Base-by-base conservation (phyloP, 2,113 vertebrate genomes). In the Mustelus asterias region DNA sequence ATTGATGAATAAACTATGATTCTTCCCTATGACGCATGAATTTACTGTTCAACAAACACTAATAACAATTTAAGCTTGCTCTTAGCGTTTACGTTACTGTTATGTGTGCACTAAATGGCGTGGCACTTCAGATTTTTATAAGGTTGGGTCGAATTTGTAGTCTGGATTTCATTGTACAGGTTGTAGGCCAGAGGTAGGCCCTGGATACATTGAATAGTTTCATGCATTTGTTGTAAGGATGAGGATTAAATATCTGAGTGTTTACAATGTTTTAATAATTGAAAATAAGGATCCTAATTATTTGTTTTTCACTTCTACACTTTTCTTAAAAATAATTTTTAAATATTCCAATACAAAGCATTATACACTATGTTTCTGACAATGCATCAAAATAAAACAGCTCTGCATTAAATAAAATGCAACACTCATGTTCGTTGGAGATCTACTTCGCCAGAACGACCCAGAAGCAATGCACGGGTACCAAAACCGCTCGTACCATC, bases 371-470 rank as follows among this genome's bases (percentile, higher is more conserved):
- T 22, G 18, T 94, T 70, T 69, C 70, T 33, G 69, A 95, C 94
- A 72, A 67, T 95, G 41, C 94, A 72, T 76, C 70, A 95, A 95
- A 95, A 95, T 95, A 72, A 95, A 95, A 95, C 93, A 70, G 41
- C 93, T 95, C 93, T 95, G 93, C 65, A 95, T 95, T 95, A 70
- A 95, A 95, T 95, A 95, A 95, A 95, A 95, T 76, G 67, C 69
- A 72, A 95, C 22, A 95, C 69, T 95, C 67, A 54, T 70, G 94
- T 95, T 72, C 37, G 6, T 76, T 72, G 94, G 41, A 95, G 94
- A 54, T 44, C 37, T 29, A 72, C 94, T 76, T 29, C 20, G 24
- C 69, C 94, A 72, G 14, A 33, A 44, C 10, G 69, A 54, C 37
- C 67, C 24, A 72, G 24, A 54, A 70, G 65, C 37, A 48, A 95